Conservation (phyloP, 2,888 invertebrate genomes). For the Agrilus cyanescens region DNA sequence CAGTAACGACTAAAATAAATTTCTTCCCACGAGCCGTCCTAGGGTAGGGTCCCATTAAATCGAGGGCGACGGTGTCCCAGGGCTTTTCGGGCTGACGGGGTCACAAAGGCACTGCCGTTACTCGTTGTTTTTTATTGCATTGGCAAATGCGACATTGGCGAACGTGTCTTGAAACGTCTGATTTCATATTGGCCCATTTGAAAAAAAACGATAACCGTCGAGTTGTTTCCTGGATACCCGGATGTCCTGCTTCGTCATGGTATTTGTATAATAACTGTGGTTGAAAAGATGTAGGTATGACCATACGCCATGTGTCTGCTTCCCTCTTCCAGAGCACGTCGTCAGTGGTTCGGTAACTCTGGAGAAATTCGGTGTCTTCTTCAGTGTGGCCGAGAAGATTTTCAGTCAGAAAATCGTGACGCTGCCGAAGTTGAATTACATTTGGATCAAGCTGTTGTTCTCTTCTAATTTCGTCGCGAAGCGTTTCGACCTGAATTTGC, state of each 20-base stretch:
- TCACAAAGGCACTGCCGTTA: constrained; percentile 7
- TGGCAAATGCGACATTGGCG: constrained; percentile 8
- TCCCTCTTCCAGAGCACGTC: background rate
- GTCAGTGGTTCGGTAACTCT: background rate
- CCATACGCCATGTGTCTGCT: background rate
- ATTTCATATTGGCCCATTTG: constrained; percentile 8
- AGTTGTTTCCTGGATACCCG: constrained; percentile 15
- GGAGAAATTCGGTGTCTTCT: too few relatives aligned
- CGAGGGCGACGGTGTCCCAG: too few relatives aligned
- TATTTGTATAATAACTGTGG: constrained; percentile 2
- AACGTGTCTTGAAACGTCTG: constrained; percentile 15
- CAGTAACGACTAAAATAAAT: too few relatives aligned
- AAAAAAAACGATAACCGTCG: constrained; percentile 4
- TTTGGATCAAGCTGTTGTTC: too few relatives aligned
- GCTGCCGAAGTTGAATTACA: too few relatives aligned
- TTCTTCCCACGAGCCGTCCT: too few relatives aligned
- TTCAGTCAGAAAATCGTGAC: too few relatives aligned
- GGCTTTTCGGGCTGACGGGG: constrained; percentile 4
- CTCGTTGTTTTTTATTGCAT: too few relatives aligned
- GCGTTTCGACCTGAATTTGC: too few relatives aligned
- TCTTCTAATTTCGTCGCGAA: too few relatives aligned
- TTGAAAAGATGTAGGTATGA: background rate
- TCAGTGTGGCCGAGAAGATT: too few relatives aligned
- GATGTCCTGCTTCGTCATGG: constrained; percentile 14
- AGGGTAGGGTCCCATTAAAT: too few relatives aligned